Evolutionary conservation across 2,888 invertebrate species (phyloP).

Genomic region (Cheilosia grossa): DNA sequence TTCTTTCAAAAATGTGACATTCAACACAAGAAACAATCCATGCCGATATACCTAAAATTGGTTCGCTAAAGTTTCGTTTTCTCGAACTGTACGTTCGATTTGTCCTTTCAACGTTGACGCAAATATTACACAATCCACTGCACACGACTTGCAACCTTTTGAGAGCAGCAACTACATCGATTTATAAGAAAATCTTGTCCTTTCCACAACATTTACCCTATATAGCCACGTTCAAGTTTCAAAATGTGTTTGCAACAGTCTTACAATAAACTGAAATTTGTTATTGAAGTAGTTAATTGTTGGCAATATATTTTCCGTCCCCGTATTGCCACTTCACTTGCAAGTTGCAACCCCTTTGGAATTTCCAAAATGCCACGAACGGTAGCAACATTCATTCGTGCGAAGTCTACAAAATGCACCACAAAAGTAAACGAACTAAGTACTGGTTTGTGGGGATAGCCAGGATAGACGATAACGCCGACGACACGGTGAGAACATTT

Average conservation of each 20-base stretch:
- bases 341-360: not conserved
- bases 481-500: slow-evolving; percentile 40
- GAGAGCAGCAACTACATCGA: no score
- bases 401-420: slow-evolving; percentile 38
- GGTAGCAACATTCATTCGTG: slow-evolving; percentile 30
- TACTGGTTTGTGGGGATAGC: not conserved
- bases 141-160: no score
- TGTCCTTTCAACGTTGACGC: no score
- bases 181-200: no score
- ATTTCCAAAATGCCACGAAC: no score
- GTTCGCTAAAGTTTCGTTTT: no score
- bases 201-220: no score
- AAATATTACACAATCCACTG: no score
- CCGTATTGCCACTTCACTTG: slow-evolving; percentile 10
- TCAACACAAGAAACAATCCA: no score
- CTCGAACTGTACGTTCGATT: no score
- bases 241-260: slow-evolving; percentile 10
- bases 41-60: no score
- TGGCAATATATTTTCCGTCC: slow-evolving; percentile 5
- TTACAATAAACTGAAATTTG: slow-evolving; percentile 39
- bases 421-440: slow-evolving; percentile 20
- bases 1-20: no score
- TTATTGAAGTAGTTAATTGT: slow-evolving; percentile 25
- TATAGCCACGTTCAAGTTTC: not conserved
- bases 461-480: not conserved